Percentiles rank a stretch among this genome's conserved stretches.
These are phyloP conservation scores for Balaeniceps rex DNA, from an alignment of 2,113 vertebrate genomes.

Conservation along the genomic window DNA sequence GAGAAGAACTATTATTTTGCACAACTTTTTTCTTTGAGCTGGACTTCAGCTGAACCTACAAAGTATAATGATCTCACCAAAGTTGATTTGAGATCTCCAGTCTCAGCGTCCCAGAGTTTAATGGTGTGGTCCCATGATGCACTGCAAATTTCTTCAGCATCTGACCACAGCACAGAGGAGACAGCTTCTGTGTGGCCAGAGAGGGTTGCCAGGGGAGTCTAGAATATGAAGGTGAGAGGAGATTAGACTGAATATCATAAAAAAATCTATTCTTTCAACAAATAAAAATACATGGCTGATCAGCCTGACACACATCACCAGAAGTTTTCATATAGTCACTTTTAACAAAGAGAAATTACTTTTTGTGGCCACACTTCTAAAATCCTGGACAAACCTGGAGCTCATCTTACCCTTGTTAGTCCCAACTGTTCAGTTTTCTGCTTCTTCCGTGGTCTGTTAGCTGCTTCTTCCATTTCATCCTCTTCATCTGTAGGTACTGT, in stretches of 20 bases:
- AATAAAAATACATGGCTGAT: not conserved
- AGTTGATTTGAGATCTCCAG: conserved; percentile 83
- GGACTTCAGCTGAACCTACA: not conserved
- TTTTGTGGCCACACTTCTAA: not conserved
- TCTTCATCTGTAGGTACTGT: conserved; percentile 92
- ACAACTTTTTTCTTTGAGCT: not conserved
- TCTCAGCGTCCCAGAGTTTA: conserved; percentile 90
- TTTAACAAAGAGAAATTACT: not conserved
- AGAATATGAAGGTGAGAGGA: not conserved
- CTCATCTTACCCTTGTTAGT: conserved; percentile 83
- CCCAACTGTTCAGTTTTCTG: conserved; percentile 95
- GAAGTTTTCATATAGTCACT: not conserved
- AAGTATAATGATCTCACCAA: conserved; percentile 77
- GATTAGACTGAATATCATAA: not conserved
- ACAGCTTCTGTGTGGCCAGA: conserved; percentile 93
- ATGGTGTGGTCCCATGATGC: conserved; percentile 98
- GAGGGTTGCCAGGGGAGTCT: conserved; percentile 93
- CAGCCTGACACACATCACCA: not conserved
- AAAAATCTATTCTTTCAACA: not conserved
- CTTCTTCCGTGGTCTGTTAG: conserved; percentile 90
- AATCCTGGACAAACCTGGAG: not conserved
- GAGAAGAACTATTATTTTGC: not conserved
- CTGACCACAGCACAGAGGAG: conserved; percentile 92
- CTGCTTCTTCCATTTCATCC: conserved; percentile 84
- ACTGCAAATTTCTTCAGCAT: conserved; percentile 91